Evolutionary conservation across 2,888 invertebrate species (phyloP), one percentile per base, ranked within the genome.

Genomic region (Chirona hameri): DNA sequence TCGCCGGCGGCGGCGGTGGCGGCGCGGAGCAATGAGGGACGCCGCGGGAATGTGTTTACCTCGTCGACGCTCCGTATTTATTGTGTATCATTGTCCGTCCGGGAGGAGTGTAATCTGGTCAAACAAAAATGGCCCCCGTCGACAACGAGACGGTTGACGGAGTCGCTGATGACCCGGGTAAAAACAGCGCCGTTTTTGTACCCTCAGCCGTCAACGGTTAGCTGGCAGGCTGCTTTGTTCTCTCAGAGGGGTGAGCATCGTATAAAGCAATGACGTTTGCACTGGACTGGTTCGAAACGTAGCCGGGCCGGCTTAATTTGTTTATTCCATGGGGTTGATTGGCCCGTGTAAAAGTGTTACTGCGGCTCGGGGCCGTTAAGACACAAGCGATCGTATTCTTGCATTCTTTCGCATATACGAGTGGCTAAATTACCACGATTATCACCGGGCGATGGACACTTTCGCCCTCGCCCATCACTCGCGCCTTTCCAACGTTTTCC

Each of bases 131-230:
- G 69, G 69, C 29, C 69, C 27, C 69, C 14, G 69, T 29, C 69
- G 29, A 69, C 69, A 69, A 69, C 69, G 29, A 69, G 69, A 12
- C n/a, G 69, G 27, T 14, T 69, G 69, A 29, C 69, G 69, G n/a
- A 27, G 29, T 29, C 14, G 69, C 69, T 29, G 69, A 69, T 69
- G 69, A 69, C 29, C 14, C 14, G 15, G 69, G 15, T n/a, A 69
- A 69, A 69, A 69, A 69, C 29, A 29, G 29, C 69, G 69, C 69
- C 69, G 69, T 69, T 69, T 69, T 69, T 69, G 69, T 69, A 48
- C 12, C 69, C 27, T 7, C 29, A 7, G 18, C 57, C 18, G 12
- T 29, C 29, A 15, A 15, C 69, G 1, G 14, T 7, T 14, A 9
- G n/a, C n/a, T n/a, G n/a, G 10, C 10, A 1, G 14, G 29, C 14